Base-by-base conservation (phyloP, 2,797 vertebrate species). In the Enteromius treurensis region DNA sequence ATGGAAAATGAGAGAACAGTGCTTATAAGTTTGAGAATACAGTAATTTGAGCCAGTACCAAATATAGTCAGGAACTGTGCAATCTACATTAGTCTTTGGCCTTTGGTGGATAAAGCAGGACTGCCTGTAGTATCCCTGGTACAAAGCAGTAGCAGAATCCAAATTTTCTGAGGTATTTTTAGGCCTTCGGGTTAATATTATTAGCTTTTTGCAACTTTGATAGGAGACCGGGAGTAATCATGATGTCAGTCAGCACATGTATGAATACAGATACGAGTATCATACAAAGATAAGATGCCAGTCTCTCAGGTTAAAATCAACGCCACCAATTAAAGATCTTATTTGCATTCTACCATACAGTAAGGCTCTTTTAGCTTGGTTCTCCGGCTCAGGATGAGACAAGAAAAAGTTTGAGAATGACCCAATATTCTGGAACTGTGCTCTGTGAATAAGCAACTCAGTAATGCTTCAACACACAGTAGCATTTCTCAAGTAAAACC, bases 151-250 rank as follows among this genome's bases (percentile, higher is more conserved):
- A 82, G 62, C n/a, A 75, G 17, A 64, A 64, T 53, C 15, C 29
- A 64, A 29, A 82, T 49, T 0, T 47, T 77, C 1, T 34, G 81
- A 83, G 74, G 65, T 77, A 77, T 69, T 45, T 70, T 77, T 58
- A 70, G 65, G 3, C 4, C 15, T 11, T 55, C 13, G 34, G 3
- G 51, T 68, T 77, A 75, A 2, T 26, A 26, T 42, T 17, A 51
- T n/a, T 37, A 23, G 17, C 45, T 58, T 55, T 29, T 55, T 29
- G 14, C 17, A 51, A 75, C 42, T 23, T 40, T 42, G 6, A 77
- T 17, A 29, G 26, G 23, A 55, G 19, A 10, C 40, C 5, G 4
- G 10, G 75, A 78, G 53, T 23, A 37, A 60, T 67, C 53, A 21
- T 32, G 49, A 65, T 70, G 40, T 70, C 51, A 78, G 29, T 40